Evolutionary conservation across 2,888 invertebrate species (phyloP).

Genomic region (Chloroclystis v-ata): DNA sequence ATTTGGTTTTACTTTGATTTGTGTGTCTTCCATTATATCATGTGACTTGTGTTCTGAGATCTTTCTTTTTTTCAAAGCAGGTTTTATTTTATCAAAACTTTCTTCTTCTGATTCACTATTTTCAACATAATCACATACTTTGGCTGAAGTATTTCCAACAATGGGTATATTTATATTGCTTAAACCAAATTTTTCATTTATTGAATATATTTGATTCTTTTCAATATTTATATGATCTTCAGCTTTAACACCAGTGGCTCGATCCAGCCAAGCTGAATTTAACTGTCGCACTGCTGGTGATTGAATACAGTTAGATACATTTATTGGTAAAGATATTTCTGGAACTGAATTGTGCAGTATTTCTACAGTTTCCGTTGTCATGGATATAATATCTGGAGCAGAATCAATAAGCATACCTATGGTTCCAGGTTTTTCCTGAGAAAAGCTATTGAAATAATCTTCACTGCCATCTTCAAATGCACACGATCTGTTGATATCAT

Average conservation of each 20-base stretch:
- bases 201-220: neutral
- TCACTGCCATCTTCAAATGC: slow-evolving; percentile 24
- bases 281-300: slow-evolving; percentile 48
- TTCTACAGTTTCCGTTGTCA: too few species aligned
- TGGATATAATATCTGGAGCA: neutral
- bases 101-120: slow-evolving; percentile 83
- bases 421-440: slow-evolving; percentile 16
- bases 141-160: slow-evolving; percentile 35
- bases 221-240: slow-evolving; percentile 22
- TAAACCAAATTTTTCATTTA: slow-evolving; percentile 54
- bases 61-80: slow-evolving; percentile 77
- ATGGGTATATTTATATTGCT: slow-evolving; percentile 43
- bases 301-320: slow-evolving; percentile 18
- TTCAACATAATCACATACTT: slow-evolving; percentile 81
- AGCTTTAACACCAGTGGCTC: slow-evolving; percentile 60
- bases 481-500: slow-evolving; percentile 25
- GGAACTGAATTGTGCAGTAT: neutral
- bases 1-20: slow-evolving; percentile 12
- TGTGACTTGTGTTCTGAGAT: slow-evolving; percentile 24
- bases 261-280: slow-evolving; percentile 65
- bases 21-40: slow-evolving; percentile 7
- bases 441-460: slow-evolving; percentile 16
- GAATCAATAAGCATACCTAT: slow-evolving; percentile 15
- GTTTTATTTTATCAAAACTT: slow-evolving; percentile 70
- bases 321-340: slow-evolving; percentile 13